Percentiles rank a stretch among this genome's conserved stretches.
Conservation (phyloP, 1,140 invertebrate species). For the Vanessa tameamea region DNA sequence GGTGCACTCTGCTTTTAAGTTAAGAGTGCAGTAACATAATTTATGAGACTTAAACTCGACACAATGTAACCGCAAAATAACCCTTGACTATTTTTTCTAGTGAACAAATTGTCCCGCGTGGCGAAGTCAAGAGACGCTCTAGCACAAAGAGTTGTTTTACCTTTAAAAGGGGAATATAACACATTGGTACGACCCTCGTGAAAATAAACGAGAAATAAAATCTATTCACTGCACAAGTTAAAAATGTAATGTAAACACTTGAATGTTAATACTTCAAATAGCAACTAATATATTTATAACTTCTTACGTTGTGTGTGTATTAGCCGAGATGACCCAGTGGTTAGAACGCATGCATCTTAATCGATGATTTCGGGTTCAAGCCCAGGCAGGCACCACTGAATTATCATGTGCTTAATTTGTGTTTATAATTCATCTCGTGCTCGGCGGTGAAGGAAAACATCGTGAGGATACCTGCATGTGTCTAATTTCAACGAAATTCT, state of each 20-base stretch:
- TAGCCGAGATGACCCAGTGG: no score
- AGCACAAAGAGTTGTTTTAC: conserved; percentile 32
- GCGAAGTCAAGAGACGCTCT: conserved; percentile 44
- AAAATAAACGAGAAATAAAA: conserved; percentile 27
- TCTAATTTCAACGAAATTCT: no score
- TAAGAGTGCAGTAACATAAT: conserved; percentile 66
- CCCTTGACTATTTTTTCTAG: conserved; percentile 73
- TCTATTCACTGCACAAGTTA: neutral
- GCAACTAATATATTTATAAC: neutral
- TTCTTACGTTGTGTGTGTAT: neutral
- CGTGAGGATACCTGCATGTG: no score
- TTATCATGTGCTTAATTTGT: no score
- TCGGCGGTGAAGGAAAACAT: no score
- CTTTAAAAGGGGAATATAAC: conserved; percentile 39
- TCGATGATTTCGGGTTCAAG: no score
- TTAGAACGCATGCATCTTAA: no score
- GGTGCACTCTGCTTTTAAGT: conserved; percentile 59
- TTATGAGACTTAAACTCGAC: conserved; percentile 62
- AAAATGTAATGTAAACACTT: neutral
- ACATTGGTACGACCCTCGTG: conserved; percentile 34
- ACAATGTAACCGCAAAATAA: conserved; percentile 75
- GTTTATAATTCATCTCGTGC: no score
- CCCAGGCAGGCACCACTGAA: no score
- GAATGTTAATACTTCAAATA: no score
- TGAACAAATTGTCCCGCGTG: conserved; percentile 58